These are phyloP conservation scores for Odobenus rosmarus DNA, from an alignment of 2,113 vertebrate genomes.

Conservation along the genomic window DNA sequence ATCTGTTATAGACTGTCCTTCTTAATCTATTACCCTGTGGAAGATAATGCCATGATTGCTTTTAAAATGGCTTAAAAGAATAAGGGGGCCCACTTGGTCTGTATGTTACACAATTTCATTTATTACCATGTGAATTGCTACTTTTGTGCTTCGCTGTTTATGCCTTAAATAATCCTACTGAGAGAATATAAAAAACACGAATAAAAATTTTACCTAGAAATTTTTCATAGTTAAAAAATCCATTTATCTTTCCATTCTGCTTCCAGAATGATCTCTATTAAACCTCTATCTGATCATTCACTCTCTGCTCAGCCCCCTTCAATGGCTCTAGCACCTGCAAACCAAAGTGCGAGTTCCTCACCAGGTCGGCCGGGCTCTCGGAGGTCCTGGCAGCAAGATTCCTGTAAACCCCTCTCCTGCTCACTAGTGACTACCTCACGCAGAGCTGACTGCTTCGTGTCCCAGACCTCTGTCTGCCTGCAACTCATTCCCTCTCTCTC, in stretches of 20 bases:
- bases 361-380: not conserved
- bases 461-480: not conserved
- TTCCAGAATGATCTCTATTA: not conserved
- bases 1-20: not conserved
- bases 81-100: not conserved
- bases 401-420: not conserved
- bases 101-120: not conserved
- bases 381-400: not conserved
- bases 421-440: not conserved
- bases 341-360: not conserved
- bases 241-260: not conserved
- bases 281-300: not conserved
- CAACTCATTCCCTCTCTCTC: not conserved
- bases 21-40: not conserved
- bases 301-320: not conserved
- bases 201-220: not conserved
- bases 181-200: not conserved
- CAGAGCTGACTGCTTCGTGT: not conserved
- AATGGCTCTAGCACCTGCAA: not conserved
- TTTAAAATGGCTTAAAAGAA: constrained; percentile 16
- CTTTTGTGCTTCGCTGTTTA: not conserved
- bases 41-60: not conserved
- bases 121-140: not conserved
- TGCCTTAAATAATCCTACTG: not conserved
- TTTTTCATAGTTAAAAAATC: constrained; percentile 9